Base-by-base conservation (phyloP, 2,888 invertebrate species). In the Rosalia funebris region DNA sequence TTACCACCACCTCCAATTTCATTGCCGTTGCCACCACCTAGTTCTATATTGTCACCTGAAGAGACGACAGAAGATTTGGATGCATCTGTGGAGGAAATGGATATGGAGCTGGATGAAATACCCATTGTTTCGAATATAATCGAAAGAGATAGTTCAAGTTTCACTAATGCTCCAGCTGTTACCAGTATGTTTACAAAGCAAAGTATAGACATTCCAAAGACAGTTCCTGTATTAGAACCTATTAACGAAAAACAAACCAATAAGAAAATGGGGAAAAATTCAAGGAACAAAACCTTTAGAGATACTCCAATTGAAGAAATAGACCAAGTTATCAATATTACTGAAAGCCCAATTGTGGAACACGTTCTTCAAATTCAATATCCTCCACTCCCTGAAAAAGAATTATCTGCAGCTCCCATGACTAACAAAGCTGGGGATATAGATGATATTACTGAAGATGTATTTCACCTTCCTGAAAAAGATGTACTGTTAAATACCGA, bases 61-160 rank as follows among this genome's bases (percentile, higher is more conserved):
- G 57, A 58, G 9, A 7, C 31, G 12, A 11, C 25, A 10, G 50
- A 60, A 12, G 57, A 50, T 56, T 59, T 68, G 36, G 70, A 70
- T 44, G 71, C 68, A 37, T 68, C 71, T 12, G 67, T 73, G 11
- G 71, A 71, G 52, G 73, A 72, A 65, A 71, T 73, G 69, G 74
- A 74, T 32, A 74, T 74, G 74, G 74, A 74, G 57, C 45, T 74
- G n/a, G 74, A 74, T 47, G 73, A 74, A 54, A 71, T 71, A 11
- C 69, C 73, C 0, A 59, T 72, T 11, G 69, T 62, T 19, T 56
- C 65, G 3, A 70, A 59, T 55, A 74, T 74, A 10, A 74, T 73
- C 16, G 73, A 73, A 60, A 66, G 66, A 10, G 45, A 67, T 19
- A 57, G 48, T 11, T 31, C 61, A 32, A 36, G 41, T 17, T 14